Conservation (phyloP, 2,888 invertebrate species). For the Seira ritae region DNA sequence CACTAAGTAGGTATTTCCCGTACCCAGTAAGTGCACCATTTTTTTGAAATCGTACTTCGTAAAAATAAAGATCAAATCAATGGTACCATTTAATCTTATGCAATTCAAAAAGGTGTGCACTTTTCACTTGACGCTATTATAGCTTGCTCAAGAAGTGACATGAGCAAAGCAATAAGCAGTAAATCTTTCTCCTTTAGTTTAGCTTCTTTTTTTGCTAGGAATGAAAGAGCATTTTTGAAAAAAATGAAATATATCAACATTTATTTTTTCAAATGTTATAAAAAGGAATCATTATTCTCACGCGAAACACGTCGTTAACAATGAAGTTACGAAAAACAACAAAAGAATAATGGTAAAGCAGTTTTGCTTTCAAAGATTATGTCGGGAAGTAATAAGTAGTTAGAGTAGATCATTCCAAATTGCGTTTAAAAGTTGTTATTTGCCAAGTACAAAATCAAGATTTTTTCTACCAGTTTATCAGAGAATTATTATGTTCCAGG, state of each 20-base stretch:
- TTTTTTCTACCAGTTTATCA: too few species aligned
- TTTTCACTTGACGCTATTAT: not conserved
- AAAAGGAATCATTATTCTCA: slow-evolving; percentile 44
- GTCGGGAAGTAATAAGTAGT: too few species aligned
- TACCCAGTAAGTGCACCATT: not conserved
- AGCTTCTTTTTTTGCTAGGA: not conserved
- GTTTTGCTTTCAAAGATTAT: too few species aligned
- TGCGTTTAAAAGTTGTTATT: too few species aligned
- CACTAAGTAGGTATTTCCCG: not conserved
- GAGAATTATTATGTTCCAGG: too few species aligned
- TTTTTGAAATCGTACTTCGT: not conserved
- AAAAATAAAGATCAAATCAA: slow-evolving; percentile 29
- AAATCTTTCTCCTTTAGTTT: slow-evolving; percentile 17
- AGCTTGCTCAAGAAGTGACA: not conserved
- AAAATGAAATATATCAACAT: not conserved
- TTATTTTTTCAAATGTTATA: not conserved
- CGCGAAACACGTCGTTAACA: slow-evolving; percentile 9
- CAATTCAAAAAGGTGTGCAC: slow-evolving; percentile 38
- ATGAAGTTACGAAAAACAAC: too few species aligned
- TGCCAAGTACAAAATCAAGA: too few species aligned
- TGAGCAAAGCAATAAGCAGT: slow-evolving; percentile 32
- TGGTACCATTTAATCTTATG: slow-evolving; percentile 56
- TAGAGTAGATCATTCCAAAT: too few species aligned
- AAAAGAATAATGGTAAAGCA: too few species aligned
- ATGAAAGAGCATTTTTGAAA: slow-evolving; percentile 1